Conservation (phyloP, 2,797 vertebrate species). For the Callimico goeldii region DNA sequence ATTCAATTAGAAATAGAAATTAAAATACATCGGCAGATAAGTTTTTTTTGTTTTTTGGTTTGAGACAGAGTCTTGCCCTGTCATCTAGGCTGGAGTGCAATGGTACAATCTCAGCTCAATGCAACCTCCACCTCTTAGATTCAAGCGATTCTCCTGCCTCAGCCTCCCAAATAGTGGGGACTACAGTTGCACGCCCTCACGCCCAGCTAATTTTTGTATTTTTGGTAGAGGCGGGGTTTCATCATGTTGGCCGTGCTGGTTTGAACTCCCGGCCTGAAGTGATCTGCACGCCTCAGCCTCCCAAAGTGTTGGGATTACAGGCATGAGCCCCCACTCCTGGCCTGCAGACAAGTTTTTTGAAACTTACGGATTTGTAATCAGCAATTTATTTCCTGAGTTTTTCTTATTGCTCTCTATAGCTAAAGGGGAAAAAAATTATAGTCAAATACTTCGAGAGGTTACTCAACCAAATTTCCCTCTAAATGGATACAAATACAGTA, state of each 20-base stretch:
- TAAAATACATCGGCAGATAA: slow-evolving; percentile 12
- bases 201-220: neutral
- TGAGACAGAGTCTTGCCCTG: neutral
- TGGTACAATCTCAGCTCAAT: neutral
- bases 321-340: neutral
- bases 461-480: neutral
- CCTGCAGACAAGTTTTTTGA: neutral
- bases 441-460: neutral
- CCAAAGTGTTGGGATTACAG: neutral
- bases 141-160: neutral
- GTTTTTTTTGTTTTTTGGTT: neutral
- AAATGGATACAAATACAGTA: neutral
- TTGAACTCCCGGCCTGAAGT: neutral
- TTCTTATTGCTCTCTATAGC: neutral
- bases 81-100: neutral
- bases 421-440: neutral
- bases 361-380: neutral
- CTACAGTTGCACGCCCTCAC: neutral
- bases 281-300: neutral
- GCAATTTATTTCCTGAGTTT: neutral
- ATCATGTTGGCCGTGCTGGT: neutral
- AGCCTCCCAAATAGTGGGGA: neutral
- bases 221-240: neutral
- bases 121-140: neutral
- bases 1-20: neutral